phyloP scores from a whole-genome alignment of 2,797 vertebrate genomes.

The Squalus acanthias region DNA sequence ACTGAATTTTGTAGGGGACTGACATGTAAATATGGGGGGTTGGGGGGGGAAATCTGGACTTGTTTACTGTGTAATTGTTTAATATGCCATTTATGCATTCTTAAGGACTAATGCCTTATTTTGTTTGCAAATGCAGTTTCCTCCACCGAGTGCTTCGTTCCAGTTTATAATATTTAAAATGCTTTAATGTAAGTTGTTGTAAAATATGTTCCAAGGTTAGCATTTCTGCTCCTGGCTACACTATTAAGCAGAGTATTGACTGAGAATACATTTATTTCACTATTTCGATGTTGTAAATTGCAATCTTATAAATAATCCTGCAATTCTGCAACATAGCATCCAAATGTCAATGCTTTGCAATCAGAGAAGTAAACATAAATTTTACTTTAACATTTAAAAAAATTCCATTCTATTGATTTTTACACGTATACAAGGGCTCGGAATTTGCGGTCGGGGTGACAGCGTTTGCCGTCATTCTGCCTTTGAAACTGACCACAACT shows the following conservation, averaged over 20 bases:
- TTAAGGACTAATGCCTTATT: background rate
- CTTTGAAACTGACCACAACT: too few species aligned
- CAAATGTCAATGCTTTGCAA: background rate
- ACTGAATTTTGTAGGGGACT: background rate
- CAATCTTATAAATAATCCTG: background rate
- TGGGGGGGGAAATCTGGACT: background rate
- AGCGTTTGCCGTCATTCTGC: too few species aligned
- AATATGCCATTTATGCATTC: background rate
- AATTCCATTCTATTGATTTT: background rate
- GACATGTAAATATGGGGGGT: background rate
- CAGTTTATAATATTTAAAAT: slow-evolving; percentile 19
- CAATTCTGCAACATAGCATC: background rate
- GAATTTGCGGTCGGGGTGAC: too few species aligned
- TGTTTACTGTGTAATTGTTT: background rate
- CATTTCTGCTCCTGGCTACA: background rate
- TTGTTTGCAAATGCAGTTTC: slow-evolving; percentile 7
- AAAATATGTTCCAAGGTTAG: background rate
- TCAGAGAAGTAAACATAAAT: background rate
- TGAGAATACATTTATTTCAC: background rate
- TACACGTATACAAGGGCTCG: background rate
- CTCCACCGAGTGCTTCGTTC: background rate
- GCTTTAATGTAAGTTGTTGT: background rate
- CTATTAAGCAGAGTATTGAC: background rate
- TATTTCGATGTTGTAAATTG: background rate
- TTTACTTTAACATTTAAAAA: background rate